Conservation (phyloP, 2,888 invertebrate species). For the Xestia rhomboidea region DNA sequence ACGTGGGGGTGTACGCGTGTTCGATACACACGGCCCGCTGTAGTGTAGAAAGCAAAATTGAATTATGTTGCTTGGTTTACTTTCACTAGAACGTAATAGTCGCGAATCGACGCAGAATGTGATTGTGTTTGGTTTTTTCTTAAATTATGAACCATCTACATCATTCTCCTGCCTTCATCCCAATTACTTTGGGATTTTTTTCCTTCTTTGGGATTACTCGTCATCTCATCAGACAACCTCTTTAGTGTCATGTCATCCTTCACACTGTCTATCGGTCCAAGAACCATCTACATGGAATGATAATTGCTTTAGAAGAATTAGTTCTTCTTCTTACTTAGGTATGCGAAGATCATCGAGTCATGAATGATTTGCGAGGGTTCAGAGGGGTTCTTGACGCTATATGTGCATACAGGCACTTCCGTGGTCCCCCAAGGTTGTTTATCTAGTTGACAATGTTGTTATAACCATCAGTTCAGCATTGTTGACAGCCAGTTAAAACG, state of each 20-base stretch:
- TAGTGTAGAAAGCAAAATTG: slow-evolving; percentile 34
- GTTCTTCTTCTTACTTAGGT: neutral
- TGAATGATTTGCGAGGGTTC: neutral
- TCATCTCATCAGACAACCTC: no score
- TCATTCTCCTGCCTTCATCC: neutral
- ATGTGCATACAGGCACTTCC: neutral
- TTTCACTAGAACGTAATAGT: slow-evolving; percentile 18
- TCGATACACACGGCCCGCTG: slow-evolving; percentile 50
- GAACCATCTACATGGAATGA: neutral
- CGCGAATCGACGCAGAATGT: neutral
- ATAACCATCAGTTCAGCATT: neutral
- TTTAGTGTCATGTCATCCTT: no score
- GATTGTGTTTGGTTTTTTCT: neutral
- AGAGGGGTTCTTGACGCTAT: neutral
- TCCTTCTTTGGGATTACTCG: no score
- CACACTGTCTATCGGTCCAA: no score
- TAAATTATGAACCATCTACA: neutral
- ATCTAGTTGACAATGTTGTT: neutral
- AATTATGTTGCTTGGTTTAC: slow-evolving; percentile 3
- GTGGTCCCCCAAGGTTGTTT: neutral
- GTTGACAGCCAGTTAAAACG: neutral
- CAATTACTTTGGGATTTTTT: no score
- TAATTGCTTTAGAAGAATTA: neutral
- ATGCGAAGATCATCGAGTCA: neutral
- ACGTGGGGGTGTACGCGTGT: slow-evolving; percentile 44